Percentiles rank a stretch among this genome's conserved stretches.
Conservation (phyloP, 1,140 invertebrate genomes). For the Coenobita brevimanus region DNA sequence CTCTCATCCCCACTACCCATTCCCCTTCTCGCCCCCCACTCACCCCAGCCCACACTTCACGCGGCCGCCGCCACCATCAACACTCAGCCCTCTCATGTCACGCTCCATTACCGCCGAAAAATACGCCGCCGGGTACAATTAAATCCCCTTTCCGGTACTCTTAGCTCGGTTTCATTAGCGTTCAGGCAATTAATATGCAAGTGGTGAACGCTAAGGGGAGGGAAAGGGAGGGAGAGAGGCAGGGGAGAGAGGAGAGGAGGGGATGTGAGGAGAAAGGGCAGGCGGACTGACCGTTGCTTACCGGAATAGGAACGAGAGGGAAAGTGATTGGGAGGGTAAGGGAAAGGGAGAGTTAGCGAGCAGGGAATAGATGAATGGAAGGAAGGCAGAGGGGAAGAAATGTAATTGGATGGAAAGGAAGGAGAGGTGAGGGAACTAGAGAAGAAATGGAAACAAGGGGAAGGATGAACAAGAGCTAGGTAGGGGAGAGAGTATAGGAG, state of each 20-base stretch:
- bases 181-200: constrained; percentile 58
- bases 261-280: constrained; percentile 33
- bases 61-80: constrained; percentile 14
- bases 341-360: background rate
- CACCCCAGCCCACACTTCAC: no score
- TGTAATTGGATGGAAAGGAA: background rate
- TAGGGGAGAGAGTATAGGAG: no score
- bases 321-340: background rate
- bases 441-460: no score
- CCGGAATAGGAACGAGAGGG: background rate
- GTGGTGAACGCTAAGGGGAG: no score
- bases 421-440: no score
- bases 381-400: no score
- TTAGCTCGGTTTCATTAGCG: constrained; percentile 53
- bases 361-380: no score
- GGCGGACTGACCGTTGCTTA: constrained; percentile 22
- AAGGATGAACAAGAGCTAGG: no score
- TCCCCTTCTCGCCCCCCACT: constrained; percentile 8
- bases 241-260: constrained; percentile 9
- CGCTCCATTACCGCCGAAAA: constrained; percentile 49
- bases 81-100: constrained; percentile 34
- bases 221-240: no score
- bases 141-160: constrained; percentile 43
- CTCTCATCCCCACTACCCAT: background rate
- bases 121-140: constrained; percentile 47